Evolutionary conservation across 64 coral and sea anemone genomes (phyloP), one percentile per base, ranked within the genome.

Genomic region (Stichodactyla helianthus): DNA sequence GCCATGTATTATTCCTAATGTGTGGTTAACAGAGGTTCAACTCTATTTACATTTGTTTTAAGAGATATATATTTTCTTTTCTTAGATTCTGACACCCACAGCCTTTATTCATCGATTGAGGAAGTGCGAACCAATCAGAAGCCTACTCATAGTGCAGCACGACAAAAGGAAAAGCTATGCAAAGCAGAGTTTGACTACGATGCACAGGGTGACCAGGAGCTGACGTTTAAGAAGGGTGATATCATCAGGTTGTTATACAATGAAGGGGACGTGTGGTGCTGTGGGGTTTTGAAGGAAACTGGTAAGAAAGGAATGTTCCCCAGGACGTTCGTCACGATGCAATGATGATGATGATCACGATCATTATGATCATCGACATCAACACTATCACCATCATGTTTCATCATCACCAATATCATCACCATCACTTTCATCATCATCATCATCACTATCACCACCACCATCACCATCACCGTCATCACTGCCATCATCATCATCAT

Each of bases 291-390:
- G 7, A 84, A 87, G 17, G 94, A 84, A 44, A 44, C 35, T 44
- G 35, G 35, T 13, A 96, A 90, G 80, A 90, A 60, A 23, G 94
- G 94, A 20, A 96, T 96, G 94, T 96, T 96, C 63, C 94, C 94
- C 51, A 93, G 84, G 53, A 84, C 26, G 68, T 96, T 93, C 79
- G 94, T 81, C 1, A 81, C 52, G 17, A 81, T 81, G 78, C 16
- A 31, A 14, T 74, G 62, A 65, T 22, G 62, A 13, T 5, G 20
- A 17, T 60, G 59, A 17, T 60, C 14, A 19, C 18, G 59, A 17
- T 60, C 3, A 60, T 60, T 13, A 11, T 58, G 55, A 58, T 58
- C 9, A 58, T 9, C 9, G 14, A 1, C 35, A 44, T 44, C 35
- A 44, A 44, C 35, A 44, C 35, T 31, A 31, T 31, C 28, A 31